These are phyloP conservation scores for Chunga burmeisteri DNA, from an alignment of 2,113 vertebrate species.

Conservation along the genomic window DNA sequence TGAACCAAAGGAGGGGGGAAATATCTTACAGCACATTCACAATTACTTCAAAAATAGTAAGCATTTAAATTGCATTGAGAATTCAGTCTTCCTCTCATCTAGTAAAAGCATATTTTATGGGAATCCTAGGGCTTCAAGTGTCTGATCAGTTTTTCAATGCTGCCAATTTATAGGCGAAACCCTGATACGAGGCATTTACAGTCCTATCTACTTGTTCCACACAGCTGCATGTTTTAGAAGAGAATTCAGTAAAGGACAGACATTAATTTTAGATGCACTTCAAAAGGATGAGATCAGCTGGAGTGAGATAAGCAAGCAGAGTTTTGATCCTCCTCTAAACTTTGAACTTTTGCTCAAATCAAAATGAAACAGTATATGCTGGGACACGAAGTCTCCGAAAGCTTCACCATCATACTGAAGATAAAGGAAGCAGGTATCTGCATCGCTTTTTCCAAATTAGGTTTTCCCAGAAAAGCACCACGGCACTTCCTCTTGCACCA, in stretches of 20 bases:
- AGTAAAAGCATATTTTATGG: not conserved
- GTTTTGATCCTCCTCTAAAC: slow-evolving; percentile 15
- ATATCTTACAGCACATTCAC: not conserved
- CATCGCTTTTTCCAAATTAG: not conserved
- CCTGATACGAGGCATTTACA: not conserved
- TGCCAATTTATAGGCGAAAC: not conserved
- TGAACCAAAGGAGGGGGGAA: not conserved
- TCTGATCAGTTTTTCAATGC: not conserved
- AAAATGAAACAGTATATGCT: not conserved
- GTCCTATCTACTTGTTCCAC: not conserved
- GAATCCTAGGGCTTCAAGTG: slow-evolving; percentile 1
- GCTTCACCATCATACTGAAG: not conserved
- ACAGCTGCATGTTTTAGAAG: not conserved
- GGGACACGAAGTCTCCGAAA: not conserved
- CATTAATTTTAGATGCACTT: slow-evolving; percentile 40
- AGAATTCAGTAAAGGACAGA: not conserved
- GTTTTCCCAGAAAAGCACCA: not conserved
- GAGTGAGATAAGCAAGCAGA: slow-evolving; percentile 16
- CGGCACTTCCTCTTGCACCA: not conserved
- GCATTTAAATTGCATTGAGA: not conserved
- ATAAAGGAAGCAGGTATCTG: not conserved
- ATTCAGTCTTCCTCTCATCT: not conserved
- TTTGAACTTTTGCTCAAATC: slow-evolving; percentile 9
- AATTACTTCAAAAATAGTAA: not conserved
- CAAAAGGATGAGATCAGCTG: slow-evolving; percentile 23